Evolutionary conservation across 2,797 vertebrate genomes (phyloP).

Genomic region (Cygnus olor): DNA sequence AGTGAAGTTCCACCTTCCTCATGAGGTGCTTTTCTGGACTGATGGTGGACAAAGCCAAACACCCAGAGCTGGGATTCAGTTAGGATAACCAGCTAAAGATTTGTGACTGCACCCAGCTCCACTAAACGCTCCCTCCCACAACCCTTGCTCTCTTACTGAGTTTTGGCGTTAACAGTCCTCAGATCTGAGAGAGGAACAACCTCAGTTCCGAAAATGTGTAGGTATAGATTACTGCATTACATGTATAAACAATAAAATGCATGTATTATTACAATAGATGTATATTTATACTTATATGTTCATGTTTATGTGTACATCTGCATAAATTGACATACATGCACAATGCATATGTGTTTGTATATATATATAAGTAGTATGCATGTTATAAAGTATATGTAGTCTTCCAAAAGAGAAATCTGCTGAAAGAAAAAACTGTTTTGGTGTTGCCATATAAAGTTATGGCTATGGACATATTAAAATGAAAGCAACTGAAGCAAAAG

Average conservation of each 20-base stretch:
- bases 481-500: neutral
- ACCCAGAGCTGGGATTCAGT: neutral
- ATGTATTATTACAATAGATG: neutral
- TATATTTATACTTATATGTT: neutral
- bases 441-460: neutral
- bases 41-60: neutral
- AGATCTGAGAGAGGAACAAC: neutral
- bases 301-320: neutral
- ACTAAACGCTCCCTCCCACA: neutral
- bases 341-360: neutral
- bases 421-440: neutral
- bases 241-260: neutral
- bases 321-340: neutral
- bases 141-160: neutral
- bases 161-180: neutral
- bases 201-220: neutral
- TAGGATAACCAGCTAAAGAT: neutral
- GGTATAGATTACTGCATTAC: neutral
- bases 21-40: neutral
- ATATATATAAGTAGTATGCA: neutral
- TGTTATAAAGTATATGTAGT: neutral
- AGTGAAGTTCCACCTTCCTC: neutral
- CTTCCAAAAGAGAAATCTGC: neutral
- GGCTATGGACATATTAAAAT: neutral
- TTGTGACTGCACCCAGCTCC: neutral